Conservation (phyloP, 2,888 invertebrate genomes). For the Sphaerophoria rueppellii region DNA sequence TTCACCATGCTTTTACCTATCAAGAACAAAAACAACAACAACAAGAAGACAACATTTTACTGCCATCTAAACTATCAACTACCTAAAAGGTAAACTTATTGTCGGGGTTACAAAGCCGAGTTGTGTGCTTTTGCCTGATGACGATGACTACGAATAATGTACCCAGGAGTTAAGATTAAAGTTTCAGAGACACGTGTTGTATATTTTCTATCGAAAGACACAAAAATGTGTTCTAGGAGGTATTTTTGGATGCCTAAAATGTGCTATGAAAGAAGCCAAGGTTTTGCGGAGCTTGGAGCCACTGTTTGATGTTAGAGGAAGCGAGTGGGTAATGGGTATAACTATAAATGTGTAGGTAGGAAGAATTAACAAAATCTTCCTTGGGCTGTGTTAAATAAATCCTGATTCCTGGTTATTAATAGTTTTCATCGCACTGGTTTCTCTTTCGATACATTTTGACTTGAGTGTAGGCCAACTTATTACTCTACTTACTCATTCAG, state of each 20-base stretch:
- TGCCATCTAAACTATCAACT: not conserved
- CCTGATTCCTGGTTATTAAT: conserved; percentile 7
- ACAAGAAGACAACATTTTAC: not conserved
- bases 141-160: conserved; percentile 26
- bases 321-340: not conserved
- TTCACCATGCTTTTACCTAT: not conserved
- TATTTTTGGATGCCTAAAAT: not conserved
- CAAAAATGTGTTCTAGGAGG: not conserved
- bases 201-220: conserved; percentile 9
- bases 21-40: not conserved
- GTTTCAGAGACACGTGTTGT: conserved; percentile 32
- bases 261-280: conserved; percentile 14
- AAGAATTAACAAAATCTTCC: not conserved
- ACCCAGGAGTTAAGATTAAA: conserved; percentile 12
- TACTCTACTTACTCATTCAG: not conserved
- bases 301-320: conserved; percentile 2
- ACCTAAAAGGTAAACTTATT: conserved; percentile 34
- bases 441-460: not conserved
- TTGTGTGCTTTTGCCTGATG: conserved; percentile 3
- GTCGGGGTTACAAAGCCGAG: conserved; percentile 8
- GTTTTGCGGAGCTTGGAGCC: no score
- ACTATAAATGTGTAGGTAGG: not conserved
- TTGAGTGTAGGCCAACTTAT: conserved; percentile 22
- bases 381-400: conserved; percentile 57
- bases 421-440: not conserved